Evolutionary conservation across 2,888 invertebrate genomes (phyloP).

Genomic region (Latrodectus hesperus): DNA sequence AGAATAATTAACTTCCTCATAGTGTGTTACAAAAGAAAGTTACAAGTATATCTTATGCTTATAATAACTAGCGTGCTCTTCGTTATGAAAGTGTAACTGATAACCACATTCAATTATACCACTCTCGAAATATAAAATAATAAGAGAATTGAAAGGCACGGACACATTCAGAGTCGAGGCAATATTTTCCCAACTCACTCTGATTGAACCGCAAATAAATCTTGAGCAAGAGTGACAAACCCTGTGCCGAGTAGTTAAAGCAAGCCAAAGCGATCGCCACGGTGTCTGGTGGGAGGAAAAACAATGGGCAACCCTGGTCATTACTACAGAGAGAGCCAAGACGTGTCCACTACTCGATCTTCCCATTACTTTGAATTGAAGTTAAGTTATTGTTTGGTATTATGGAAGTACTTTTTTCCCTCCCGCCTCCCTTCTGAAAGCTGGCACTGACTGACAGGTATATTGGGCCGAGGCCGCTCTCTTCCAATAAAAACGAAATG

Average conservation of each 20-base stretch:
- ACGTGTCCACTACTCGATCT: slow-evolving; percentile 69
- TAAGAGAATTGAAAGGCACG: no score
- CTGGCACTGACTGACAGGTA: slow-evolving; percentile 67
- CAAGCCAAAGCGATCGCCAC: background rate
- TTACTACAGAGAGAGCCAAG: slow-evolving; percentile 67
- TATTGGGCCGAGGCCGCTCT: slow-evolving; percentile 61
- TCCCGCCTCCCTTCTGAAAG: slow-evolving; percentile 11
- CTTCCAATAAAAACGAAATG: slow-evolving; percentile 68
- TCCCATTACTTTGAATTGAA: slow-evolving; percentile 69
- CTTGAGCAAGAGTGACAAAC: no score
- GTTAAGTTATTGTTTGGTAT: slow-evolving; percentile 70
- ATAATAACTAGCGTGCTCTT: no score
- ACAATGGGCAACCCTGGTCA: slow-evolving; percentile 56
- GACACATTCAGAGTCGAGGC: no score
- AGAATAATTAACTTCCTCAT: no score
- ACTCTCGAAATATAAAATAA: no score
- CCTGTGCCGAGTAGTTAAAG: background rate
- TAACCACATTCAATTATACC: no score
- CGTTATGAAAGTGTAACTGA: no score
- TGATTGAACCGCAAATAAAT: no score
- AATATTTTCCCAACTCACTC: no score
- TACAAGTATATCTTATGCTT: no score
- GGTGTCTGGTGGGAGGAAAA: slow-evolving; percentile 6
- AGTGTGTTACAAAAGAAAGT: no score
- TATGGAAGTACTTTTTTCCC: slow-evolving; percentile 62